phyloP scores from a whole-genome alignment of 92 coral and sea anemone species.

The Parazoanthus atlanticus region DNA sequence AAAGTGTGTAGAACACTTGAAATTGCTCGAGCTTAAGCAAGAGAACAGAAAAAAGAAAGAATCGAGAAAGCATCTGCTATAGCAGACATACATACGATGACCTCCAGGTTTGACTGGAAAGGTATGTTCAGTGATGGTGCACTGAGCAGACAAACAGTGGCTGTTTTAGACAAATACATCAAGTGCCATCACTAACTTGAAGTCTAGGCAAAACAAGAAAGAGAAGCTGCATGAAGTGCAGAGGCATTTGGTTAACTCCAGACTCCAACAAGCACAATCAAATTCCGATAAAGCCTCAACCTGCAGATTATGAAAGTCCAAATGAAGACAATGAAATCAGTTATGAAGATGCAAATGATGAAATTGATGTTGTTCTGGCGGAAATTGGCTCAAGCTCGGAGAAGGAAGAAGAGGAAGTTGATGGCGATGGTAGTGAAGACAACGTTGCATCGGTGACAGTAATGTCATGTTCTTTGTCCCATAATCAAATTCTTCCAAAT shows the following conservation, averaged over 20 bases:
- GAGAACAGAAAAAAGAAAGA: conserved; percentile 48
- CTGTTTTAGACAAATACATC: conserved; percentile 37
- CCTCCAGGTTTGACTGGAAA: not conserved
- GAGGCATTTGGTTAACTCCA: conserved; percentile 39
- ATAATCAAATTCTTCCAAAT: too few relatives aligned
- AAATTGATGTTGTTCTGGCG: too few relatives aligned
- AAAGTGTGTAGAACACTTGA: conserved; percentile 59
- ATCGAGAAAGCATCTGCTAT: too few relatives aligned
- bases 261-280: too few relatives aligned
- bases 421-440: too few relatives aligned
- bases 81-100: conserved; percentile 24
- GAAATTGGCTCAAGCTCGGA: too few relatives aligned
- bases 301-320: conserved; percentile 43
- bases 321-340: conserved; percentile 38
- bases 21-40: conserved; percentile 58
- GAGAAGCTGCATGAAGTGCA: conserved; percentile 21
- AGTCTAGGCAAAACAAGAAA: conserved; percentile 27
- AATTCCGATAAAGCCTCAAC: too few relatives aligned
- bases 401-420: conserved; percentile 37
- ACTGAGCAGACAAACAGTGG: conserved; percentile 33
- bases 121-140: too few relatives aligned
- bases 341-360: conserved; percentile 60
- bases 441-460: conserved; percentile 54
- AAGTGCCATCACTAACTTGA: conserved; percentile 15
- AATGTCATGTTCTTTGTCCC: too few relatives aligned